Conservation (phyloP, 1,140 invertebrate genomes). For the Calycopis cecrops region DNA sequence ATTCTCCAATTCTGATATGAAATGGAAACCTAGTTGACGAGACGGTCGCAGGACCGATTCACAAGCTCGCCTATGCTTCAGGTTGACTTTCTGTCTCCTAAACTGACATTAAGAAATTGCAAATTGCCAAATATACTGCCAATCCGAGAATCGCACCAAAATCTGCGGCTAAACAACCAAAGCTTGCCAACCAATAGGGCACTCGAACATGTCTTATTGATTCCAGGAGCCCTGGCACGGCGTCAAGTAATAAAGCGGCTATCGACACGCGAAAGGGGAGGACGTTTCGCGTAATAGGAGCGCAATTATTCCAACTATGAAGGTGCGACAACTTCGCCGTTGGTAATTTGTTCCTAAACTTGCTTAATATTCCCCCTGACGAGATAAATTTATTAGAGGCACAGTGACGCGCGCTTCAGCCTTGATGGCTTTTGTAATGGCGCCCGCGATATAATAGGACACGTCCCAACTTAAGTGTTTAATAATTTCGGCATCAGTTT, state of each 20-base stretch:
- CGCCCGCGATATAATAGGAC: slow-evolving; percentile 32
- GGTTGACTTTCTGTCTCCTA: too few relatives aligned
- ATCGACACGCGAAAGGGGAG: slow-evolving; percentile 58
- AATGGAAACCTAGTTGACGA: too few relatives aligned
- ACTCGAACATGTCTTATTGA: slow-evolving; percentile 34
- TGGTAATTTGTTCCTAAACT: slow-evolving; percentile 69
- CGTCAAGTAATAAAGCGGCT: slow-evolving; percentile 62
- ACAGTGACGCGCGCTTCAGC: slow-evolving; percentile 42
- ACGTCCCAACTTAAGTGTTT: slow-evolving; percentile 1
- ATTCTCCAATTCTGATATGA: too few relatives aligned
- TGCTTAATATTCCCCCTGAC: slow-evolving; percentile 67
- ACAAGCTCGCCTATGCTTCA: too few relatives aligned
- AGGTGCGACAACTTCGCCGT: slow-evolving; percentile 58
- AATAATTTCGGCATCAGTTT: background rate
- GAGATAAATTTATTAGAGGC: slow-evolving; percentile 68
- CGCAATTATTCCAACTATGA: slow-evolving; percentile 58
- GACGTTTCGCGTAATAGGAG: slow-evolving; percentile 45
- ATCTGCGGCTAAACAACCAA: too few relatives aligned
- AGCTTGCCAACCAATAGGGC: too few relatives aligned
- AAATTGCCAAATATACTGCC: too few relatives aligned
- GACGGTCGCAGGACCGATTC: too few relatives aligned
- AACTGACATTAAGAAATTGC: too few relatives aligned
- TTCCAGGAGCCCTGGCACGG: slow-evolving; percentile 45
- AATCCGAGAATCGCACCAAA: too few relatives aligned
- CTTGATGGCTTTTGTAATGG: slow-evolving; percentile 35